These are phyloP conservation scores for Drosophila trapezifrons DNA, from an alignment of 1,140 invertebrate species.

Conservation along the genomic window DNA sequence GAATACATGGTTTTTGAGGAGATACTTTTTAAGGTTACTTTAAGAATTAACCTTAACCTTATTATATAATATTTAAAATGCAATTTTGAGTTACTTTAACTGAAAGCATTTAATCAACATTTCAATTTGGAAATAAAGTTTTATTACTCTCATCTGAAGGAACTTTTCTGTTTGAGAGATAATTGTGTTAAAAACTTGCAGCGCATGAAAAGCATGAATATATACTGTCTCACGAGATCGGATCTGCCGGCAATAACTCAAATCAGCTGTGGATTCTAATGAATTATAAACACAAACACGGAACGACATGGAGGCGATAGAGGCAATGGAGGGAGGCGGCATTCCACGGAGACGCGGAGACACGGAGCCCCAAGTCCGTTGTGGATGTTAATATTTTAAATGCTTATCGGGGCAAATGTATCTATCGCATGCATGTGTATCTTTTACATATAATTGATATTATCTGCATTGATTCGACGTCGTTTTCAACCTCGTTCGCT, in stretches of 20 bases:
- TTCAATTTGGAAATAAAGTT: neutral
- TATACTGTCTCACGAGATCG: constrained; percentile 10
- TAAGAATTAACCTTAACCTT: neutral
- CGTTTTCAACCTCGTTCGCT: constrained; percentile 44
- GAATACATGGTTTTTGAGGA: too few species aligned
- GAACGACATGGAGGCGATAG: neutral
- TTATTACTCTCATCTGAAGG: too few species aligned
- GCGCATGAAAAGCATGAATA: neutral
- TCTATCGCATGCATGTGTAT: constrained; percentile 76
- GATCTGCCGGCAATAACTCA: constrained; percentile 25
- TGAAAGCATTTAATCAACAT: too few species aligned
- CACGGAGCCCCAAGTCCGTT: constrained; percentile 42
- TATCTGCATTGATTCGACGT: constrained; percentile 78
- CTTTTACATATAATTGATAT: constrained; percentile 82
- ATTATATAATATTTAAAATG: neutral
- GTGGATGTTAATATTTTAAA: constrained; percentile 79
- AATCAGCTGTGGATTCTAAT: constrained; percentile 58
- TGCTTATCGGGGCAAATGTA: constrained; percentile 73
- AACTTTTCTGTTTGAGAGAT: neutral
- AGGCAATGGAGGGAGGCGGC: neutral
- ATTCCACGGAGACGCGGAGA: constrained; percentile 28
- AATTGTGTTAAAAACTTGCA: constrained; percentile 3
- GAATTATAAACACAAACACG: constrained; percentile 54
- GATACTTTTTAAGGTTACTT: too few species aligned
- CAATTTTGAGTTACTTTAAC: too few species aligned